Percentiles rank a stretch among this genome's conserved stretches.
Conservation (phyloP, 1,140 invertebrate genomes). For the Magallana ariakensis region DNA sequence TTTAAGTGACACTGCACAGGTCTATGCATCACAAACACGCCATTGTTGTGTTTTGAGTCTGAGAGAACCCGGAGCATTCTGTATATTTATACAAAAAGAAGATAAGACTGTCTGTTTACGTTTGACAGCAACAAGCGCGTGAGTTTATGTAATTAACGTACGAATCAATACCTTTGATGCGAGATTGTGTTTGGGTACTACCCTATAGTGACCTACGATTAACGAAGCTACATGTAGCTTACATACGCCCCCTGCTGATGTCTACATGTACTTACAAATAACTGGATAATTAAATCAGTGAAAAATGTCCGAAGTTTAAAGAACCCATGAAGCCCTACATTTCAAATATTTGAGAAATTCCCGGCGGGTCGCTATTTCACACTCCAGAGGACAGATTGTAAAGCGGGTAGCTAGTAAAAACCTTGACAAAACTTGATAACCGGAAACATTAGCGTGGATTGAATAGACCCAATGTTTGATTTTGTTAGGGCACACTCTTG, state of each 20-base stretch:
- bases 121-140: not conserved
- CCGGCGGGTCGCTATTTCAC: slow-evolving; percentile 18
- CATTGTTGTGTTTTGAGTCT: slow-evolving; percentile 3
- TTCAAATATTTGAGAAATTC: slow-evolving; percentile 22
- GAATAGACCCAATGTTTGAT: slow-evolving; percentile 6
- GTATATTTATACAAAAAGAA: slow-evolving; percentile 6
- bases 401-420: slow-evolving; percentile 6
- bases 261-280: no score
- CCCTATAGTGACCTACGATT: not conserved
- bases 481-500: slow-evolving; percentile 9
- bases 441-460: slow-evolving; percentile 20
- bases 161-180: slow-evolving; percentile 16
- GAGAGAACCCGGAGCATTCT: not conserved
- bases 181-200: not conserved
- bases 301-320: not conserved
- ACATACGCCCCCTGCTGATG: not conserved
- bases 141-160: not conserved
- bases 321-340: no score
- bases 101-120: not conserved
- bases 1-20: not conserved
- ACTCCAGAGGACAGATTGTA: not conserved
- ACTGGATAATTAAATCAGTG: no score
- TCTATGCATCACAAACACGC: not conserved
- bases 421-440: not conserved
- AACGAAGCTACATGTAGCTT: not conserved